A percentile compares a stretch with the other conserved stretches of the same genome.
phyloP scores from a whole-genome alignment of 2,797 vertebrate genomes.

The Pipistrellus pygmaeus region DNA sequence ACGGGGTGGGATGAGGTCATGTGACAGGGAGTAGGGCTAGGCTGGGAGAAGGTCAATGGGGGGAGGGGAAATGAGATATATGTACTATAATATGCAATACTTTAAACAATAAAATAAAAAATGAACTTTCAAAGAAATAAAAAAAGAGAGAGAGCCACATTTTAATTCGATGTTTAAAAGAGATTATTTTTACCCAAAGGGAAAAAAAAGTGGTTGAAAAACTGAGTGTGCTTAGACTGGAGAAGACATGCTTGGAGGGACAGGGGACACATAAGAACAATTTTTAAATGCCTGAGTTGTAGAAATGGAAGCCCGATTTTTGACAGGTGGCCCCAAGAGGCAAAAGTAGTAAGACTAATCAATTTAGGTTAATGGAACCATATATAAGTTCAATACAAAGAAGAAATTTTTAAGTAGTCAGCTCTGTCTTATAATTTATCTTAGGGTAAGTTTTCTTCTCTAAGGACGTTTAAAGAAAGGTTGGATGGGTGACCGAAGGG shows the following conservation, averaged over 20 bases:
- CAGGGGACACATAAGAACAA: not conserved
- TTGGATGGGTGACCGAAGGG: not conserved
- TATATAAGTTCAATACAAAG: slow-evolving; percentile 14
- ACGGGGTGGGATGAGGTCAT: too few species aligned
- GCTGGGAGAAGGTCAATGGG: too few species aligned
- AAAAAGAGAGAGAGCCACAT: too few species aligned
- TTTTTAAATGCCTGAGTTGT: not conserved
- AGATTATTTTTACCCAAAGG: too few species aligned
- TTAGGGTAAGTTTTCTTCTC: slow-evolving; percentile 8
- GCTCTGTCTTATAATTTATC: not conserved
- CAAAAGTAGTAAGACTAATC: not conserved
- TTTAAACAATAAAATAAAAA: too few species aligned
- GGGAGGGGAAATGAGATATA: too few species aligned
- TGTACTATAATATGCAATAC: too few species aligned
- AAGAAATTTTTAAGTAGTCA: not conserved
- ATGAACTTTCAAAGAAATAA: too few species aligned
- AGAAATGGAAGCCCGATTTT: not conserved
- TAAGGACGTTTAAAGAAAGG: not conserved
- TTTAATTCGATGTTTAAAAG: too few species aligned
- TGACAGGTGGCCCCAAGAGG: not conserved
- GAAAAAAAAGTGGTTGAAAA: not conserved
- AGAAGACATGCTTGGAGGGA: not conserved
- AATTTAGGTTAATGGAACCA: not conserved
- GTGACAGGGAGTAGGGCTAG: too few species aligned
- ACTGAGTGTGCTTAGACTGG: not conserved